Conservation (phyloP, 2,113 vertebrate species). For the Ibidorhyncha struthersii region DNA sequence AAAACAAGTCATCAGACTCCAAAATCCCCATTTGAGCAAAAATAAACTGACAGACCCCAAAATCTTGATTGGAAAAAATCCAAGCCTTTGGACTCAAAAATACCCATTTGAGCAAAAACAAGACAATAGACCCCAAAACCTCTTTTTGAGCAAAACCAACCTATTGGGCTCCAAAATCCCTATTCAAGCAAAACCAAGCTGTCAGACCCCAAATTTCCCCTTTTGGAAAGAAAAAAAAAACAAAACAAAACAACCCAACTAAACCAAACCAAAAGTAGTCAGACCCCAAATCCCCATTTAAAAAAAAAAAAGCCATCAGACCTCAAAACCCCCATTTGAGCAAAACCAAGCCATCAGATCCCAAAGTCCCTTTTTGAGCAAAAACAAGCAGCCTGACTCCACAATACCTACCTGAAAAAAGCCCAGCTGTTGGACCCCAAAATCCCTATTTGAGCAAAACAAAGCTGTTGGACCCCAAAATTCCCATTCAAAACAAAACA, state of each 20-base stretch:
- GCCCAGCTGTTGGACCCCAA: background rate
- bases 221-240: background rate
- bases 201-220: background rate
- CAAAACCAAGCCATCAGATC: background rate
- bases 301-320: background rate
- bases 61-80: background rate
- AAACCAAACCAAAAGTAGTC: background rate
- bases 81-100: background rate
- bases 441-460: too few species aligned
- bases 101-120: background rate
- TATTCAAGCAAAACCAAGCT: background rate
- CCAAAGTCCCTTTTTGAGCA: background rate
- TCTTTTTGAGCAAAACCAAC: accelerated
- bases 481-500: background rate
- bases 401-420: background rate
- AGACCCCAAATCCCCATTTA: background rate
- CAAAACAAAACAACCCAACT: too few species aligned
- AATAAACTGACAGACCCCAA: background rate
- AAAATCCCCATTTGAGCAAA: background rate
- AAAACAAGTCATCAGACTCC: background rate
- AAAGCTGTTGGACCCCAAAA: background rate
- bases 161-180: background rate
- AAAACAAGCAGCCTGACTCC: background rate
- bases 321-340: background rate
- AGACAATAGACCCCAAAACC: background rate